These are phyloP conservation scores for Epicauta chinensis DNA, from an alignment of 1,140 invertebrate genomes.

Conservation along the genomic window DNA sequence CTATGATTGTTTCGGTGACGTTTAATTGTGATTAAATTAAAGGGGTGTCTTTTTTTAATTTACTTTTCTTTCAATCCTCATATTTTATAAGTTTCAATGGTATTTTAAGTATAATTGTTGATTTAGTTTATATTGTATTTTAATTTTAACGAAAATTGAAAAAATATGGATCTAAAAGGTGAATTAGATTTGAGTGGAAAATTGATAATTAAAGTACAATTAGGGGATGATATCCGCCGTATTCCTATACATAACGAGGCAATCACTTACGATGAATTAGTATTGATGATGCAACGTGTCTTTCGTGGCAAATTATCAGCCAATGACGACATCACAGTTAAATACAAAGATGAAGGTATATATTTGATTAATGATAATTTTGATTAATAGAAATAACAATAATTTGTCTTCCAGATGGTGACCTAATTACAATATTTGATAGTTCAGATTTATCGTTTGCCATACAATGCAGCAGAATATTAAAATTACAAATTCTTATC, in stretches of 20 bases:
- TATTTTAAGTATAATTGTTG: no score
- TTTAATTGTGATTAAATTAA: no score
- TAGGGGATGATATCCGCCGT: conserved; percentile 64
- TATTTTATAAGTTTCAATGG: no score
- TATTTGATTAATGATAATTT: no score
- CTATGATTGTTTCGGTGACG: no score
- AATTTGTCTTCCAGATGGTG: conserved; percentile 54
- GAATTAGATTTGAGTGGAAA: conserved; percentile 42
- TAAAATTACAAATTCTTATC: conserved; percentile 60
- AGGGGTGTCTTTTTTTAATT: no score
- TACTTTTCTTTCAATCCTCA: no score
- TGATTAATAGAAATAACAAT: not conserved
- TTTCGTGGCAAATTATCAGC: conserved; percentile 59
- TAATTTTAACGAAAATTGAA: not conserved
- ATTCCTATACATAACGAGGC: conserved; percentile 74
- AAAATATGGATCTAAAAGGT: conserved; percentile 39
- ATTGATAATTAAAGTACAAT: conserved; percentile 53
- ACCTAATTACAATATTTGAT: conserved; percentile 70
- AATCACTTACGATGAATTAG: conserved; percentile 69
- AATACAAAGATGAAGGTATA: conserved; percentile 72
- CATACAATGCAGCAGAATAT: conserved; percentile 62
- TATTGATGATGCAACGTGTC: conserved; percentile 73
- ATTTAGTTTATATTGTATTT: no score
- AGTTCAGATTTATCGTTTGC: conserved; percentile 67
- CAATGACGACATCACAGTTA: conserved; percentile 65